These are phyloP conservation scores for Xestia ashworthii DNA, from an alignment of 2,888 invertebrate genomes.

Conservation along the genomic window DNA sequence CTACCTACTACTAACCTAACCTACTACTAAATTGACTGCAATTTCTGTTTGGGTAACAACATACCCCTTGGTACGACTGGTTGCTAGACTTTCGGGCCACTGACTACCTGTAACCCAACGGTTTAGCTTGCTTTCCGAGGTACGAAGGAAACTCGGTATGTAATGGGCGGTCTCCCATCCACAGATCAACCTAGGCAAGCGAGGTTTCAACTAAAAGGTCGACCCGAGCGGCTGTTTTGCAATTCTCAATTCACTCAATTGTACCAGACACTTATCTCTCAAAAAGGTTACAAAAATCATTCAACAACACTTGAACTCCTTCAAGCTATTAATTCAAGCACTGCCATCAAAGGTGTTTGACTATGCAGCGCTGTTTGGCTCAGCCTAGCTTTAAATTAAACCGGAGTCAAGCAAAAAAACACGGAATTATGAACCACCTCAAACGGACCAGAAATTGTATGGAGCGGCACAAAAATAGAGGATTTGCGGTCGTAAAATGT, in stretches of 20 bases:
- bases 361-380: constrained; percentile 53
- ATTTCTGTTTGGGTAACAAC: not conserved
- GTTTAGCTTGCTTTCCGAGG: too few relatives aligned
- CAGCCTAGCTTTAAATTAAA: constrained; percentile 61
- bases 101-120: too few relatives aligned
- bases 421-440: constrained; percentile 54
- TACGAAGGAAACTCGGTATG: too few relatives aligned
- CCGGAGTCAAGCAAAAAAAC: constrained; percentile 60
- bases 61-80: too few relatives aligned
- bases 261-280: not conserved
- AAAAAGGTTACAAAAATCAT: constrained; percentile 17
- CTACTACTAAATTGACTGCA: not conserved
- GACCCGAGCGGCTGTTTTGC: too few relatives aligned
- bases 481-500: constrained; percentile 7
- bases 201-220: too few relatives aligned
- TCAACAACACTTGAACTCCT: constrained; percentile 37
- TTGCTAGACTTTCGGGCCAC: too few relatives aligned
- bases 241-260: not conserved
- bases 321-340: constrained; percentile 41
- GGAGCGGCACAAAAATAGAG: constrained; percentile 43
- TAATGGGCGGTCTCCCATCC: too few relatives aligned
- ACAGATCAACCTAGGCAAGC: too few relatives aligned
- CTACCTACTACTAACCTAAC: not conserved
- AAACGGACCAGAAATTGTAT: constrained; percentile 53
- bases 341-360: constrained; percentile 52